Percentiles rank a stretch among this genome's conserved stretches.
These are phyloP conservation scores for Esox masquinongy DNA, from an alignment of 2,797 vertebrate species.

Conservation along the genomic window DNA sequence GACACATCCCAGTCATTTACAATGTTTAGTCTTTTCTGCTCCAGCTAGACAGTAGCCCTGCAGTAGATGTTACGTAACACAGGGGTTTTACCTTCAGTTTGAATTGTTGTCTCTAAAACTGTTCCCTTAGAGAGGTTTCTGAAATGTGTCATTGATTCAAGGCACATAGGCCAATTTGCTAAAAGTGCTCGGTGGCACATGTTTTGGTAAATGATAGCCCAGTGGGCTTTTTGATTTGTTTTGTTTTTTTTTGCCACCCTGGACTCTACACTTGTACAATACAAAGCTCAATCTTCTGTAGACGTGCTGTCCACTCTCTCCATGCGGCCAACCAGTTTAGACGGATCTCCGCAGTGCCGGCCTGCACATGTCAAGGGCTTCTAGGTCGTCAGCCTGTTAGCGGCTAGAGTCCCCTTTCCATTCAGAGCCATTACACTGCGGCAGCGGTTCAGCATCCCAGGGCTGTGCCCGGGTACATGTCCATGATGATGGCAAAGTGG, in stretches of 20 bases:
- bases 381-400: conserved; percentile 35
- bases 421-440: conserved; percentile 22
- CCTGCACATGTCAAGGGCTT: conserved; percentile 24
- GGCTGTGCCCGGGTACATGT: conserved; percentile 13
- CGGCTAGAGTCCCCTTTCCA: conserved; percentile 6
- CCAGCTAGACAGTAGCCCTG: background rate
- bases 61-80: background rate
- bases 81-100: background rate
- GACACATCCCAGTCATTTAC: conserved; percentile 42
- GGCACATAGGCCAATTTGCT: background rate
- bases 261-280: conserved; percentile 7
- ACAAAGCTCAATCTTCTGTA: conserved; percentile 14
- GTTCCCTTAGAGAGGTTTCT: background rate
- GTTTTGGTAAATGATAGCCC: background rate
- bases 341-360: conserved; percentile 17
- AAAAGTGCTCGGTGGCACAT: background rate
- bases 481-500: conserved; percentile 5
- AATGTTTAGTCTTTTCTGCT: conserved; percentile 22
- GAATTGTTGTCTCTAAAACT: background rate
- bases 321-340: conserved; percentile 21
- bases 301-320: conserved; percentile 1
- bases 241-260: background rate
- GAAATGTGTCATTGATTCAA: background rate
- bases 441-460: conserved; percentile 23
- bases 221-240: background rate